Evolutionary conservation across 1,140 invertebrate species (phyloP).

Genomic region (Drosophila sproati): DNA sequence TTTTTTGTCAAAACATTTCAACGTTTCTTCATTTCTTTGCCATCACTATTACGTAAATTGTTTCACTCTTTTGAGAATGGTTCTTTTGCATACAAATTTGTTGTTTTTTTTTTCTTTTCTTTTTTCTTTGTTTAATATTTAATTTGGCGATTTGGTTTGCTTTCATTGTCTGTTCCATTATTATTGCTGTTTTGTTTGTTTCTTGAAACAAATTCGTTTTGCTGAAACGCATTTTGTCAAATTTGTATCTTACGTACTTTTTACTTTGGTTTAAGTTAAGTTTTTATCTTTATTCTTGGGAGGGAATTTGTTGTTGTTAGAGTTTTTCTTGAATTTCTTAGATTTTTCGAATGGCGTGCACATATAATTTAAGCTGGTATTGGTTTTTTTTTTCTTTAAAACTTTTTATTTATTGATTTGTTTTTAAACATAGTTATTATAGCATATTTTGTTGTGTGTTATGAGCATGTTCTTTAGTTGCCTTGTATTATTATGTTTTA

Average conservation of each 20-base stretch:
- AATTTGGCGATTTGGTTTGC: slow-evolving; percentile 66
- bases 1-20: slow-evolving; percentile 24
- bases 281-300: slow-evolving; percentile 48
- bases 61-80: slow-evolving; percentile 38
- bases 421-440: slow-evolving; percentile 13
- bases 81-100: slow-evolving; percentile 12
- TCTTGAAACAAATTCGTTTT: slow-evolving; percentile 76
- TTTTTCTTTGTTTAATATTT: slow-evolving; percentile 32
- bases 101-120: slow-evolving; percentile 5
- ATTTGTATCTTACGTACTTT: slow-evolving; percentile 42
- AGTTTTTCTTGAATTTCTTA: slow-evolving; percentile 45
- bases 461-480: background rate
- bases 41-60: slow-evolving; percentile 25
- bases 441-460: slow-evolving; percentile 11
- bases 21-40: slow-evolving; percentile 2
- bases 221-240: slow-evolving; percentile 72
- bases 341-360: slow-evolving; percentile 57
- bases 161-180: slow-evolving; percentile 43
- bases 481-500: slow-evolving; percentile 6
- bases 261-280: slow-evolving; percentile 16
- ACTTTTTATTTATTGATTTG: slow-evolving; percentile 19
- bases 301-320: slow-evolving; percentile 64
- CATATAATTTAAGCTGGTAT: slow-evolving; percentile 45
- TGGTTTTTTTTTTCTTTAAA: slow-evolving; percentile 32
- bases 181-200: slow-evolving; percentile 59